A percentile compares a stretch with the other conserved stretches of the same genome.
Conservation (phyloP, 2,888 invertebrate genomes). For the Pardosa pseudoannulata region DNA sequence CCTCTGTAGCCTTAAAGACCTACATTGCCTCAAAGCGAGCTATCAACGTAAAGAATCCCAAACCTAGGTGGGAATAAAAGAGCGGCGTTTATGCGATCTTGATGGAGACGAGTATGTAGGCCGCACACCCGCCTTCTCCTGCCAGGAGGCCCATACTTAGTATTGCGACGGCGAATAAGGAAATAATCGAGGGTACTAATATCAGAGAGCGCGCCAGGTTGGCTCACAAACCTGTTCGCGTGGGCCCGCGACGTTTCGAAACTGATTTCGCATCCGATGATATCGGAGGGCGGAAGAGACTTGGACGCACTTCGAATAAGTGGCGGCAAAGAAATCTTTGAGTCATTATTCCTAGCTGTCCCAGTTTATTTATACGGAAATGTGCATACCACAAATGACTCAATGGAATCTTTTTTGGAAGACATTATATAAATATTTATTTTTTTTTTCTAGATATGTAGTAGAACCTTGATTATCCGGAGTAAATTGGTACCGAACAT, state of each 20-base stretch:
- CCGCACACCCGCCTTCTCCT: slow-evolving; percentile 52
- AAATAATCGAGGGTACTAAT: slow-evolving; percentile 5
- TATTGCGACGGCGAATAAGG: slow-evolving; percentile 55
- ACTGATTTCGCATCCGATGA: slow-evolving; percentile 3
- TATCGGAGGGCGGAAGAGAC: slow-evolving; percentile 19
- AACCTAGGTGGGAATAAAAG: slow-evolving; percentile 22
- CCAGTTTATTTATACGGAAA: too few relatives aligned
- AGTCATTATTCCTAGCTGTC: too few relatives aligned
- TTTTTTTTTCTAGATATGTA: too few relatives aligned
- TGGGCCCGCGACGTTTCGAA: slow-evolving; percentile 31
- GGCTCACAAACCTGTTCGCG: slow-evolving; percentile 55
- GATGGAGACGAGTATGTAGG: slow-evolving; percentile 47
- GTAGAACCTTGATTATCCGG: too few relatives aligned
- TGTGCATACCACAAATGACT: too few relatives aligned
- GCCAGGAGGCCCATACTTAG: slow-evolving; percentile 64
- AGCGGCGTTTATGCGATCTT: slow-evolving; percentile 12
- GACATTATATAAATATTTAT: too few relatives aligned
- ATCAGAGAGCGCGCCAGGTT: slow-evolving; percentile 5
- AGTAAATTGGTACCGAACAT: too few relatives aligned
- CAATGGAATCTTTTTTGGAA: too few relatives aligned
- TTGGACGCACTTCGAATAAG: background rate
- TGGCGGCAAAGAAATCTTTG: too few relatives aligned
- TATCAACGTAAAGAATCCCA: too few relatives aligned
- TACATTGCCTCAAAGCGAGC: too few relatives aligned
- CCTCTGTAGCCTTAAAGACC: too few relatives aligned